phyloP scores from a whole-genome alignment of 2,113 vertebrate species.

The Mormyrus lacerda region DNA sequence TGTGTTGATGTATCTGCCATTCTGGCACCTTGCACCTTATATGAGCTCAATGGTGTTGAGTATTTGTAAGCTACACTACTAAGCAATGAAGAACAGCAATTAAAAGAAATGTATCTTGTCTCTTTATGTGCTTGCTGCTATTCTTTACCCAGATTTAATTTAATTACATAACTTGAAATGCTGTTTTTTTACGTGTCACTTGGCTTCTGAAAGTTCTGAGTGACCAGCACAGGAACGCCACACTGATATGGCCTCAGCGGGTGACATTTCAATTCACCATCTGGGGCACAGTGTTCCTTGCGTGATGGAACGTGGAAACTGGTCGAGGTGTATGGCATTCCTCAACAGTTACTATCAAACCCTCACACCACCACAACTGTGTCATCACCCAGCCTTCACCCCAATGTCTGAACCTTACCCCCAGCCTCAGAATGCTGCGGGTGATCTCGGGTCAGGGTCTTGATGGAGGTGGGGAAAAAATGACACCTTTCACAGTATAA shows the following conservation, averaged over 20 bases:
- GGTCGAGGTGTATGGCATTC: slow-evolving; percentile 68
- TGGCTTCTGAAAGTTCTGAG: neutral
- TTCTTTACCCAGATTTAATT: neutral
- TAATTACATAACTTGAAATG: too few relatives aligned
- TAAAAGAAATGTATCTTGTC: neutral
- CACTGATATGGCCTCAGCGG: slow-evolving; percentile 57
- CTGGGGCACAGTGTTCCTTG: slow-evolving; percentile 67
- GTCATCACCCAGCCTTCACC: neutral
- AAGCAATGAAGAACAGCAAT: neutral
- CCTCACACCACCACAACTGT: slow-evolving; percentile 38
- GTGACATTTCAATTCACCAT: slow-evolving; percentile 69
- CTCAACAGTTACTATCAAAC: slow-evolving; percentile 74
- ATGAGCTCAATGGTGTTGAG: neutral
- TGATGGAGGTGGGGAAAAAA: neutral
- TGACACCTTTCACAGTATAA: neutral
- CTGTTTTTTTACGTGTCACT: neutral
- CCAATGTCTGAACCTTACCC: neutral
- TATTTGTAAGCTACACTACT: neutral
- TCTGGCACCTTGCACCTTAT: neutral
- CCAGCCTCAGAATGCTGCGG: neutral
- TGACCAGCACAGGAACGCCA: slow-evolving; percentile 22
- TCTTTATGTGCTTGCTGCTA: neutral
- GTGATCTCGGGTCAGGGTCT: neutral
- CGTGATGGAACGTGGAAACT: slow-evolving; percentile 75
- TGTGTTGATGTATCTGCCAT: neutral